Base-by-base conservation (phyloP, 2,888 invertebrate species). In the Leptinotarsa tumamoca region DNA sequence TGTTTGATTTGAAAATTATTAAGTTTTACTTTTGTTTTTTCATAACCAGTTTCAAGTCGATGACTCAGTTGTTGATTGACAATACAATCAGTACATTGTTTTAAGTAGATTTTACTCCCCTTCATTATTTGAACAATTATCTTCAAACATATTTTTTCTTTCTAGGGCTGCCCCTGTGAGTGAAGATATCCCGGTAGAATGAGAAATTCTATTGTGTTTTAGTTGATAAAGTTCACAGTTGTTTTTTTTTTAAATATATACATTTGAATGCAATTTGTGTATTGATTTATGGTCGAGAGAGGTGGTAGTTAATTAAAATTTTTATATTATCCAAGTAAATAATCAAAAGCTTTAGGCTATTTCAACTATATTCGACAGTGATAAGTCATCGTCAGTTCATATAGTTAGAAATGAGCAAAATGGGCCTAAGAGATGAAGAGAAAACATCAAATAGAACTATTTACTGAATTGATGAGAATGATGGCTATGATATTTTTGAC, bases 101-200 rank as follows among this genome's bases (percentile, higher is more conserved):
- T 56, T 17, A 21, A 58, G 14, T 58, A 21, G 58, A 18, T 58
- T 21, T 58, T 58, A 58, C 58, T 58, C 58, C 21, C 58, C 18
- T 58, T 58, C 58, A 58, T 58, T 18, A 58, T 21, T 58, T 18
- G 58, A 58, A 58, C 21, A 21, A 23, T 58, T 13, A 56, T 18
- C 56, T 56, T 56, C 56, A 56, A 56, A 21, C 18, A 56, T 56
- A n/a, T 56, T 56, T 56, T 56, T 56, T n/a, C 56, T 21, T 56
- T 56, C 56, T 56, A 56, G 56, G 21, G 56, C 18, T 56, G 56
- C 56, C 56, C n/a, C 56, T 56, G 56, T 56, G 56, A 56, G 18
- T 56, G 56, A 56, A 7, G 56, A 56, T 56, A 7, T 18, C 7
- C 27, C 27, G 27, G n/a, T 56, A 56, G 17, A 18, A 18, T 56